Conservation (phyloP, 2,113 vertebrate species). For the Onychorhynchus coronatus region DNA sequence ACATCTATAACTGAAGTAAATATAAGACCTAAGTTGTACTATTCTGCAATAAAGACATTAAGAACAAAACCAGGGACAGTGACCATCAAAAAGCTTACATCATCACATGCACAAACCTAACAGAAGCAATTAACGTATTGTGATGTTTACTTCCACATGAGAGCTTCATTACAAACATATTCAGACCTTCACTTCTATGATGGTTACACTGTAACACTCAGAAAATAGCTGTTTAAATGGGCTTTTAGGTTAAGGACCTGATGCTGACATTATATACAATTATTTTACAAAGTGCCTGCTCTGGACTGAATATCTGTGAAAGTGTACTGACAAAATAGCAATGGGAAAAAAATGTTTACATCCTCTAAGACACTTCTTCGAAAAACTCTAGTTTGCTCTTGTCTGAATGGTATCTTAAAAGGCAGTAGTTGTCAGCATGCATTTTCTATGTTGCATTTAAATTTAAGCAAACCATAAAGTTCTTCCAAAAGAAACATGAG, state of each 20-base stretch:
- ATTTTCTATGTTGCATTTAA: background rate
- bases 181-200: background rate
- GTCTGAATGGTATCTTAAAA: background rate
- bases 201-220: background rate
- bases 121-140: background rate
- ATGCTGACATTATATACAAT: background rate
- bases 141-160: background rate
- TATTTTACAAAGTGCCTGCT: background rate
- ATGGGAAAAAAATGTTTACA: background rate
- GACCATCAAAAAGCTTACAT: background rate
- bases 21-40: background rate
- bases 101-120: background rate
- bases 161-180: background rate
- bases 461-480: background rate
- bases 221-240: background rate
- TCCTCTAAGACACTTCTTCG: background rate
- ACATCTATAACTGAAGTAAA: background rate
- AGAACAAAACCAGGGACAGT: background rate
- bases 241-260: background rate
- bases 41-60: background rate
- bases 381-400: background rate
- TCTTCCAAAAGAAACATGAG: background rate
- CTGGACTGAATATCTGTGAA: background rate
- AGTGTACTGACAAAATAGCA: background rate
- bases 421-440: background rate